Base-by-base conservation (phyloP, 2,113 vertebrate species). In the Polyodon spathula region DNA sequence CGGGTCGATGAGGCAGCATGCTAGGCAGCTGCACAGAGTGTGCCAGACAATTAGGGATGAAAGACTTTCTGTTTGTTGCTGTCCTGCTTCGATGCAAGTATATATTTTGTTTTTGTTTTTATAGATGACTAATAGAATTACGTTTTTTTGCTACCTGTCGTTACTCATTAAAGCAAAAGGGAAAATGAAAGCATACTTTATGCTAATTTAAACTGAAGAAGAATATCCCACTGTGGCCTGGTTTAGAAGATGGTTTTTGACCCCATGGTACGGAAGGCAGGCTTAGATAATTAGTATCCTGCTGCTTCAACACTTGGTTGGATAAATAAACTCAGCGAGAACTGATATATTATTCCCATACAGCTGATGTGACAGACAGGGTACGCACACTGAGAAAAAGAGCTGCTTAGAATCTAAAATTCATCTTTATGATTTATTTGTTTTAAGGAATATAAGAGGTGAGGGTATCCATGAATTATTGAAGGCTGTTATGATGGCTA, bases 261-360 rank as follows among this genome's bases (percentile, higher is more conserved):
- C 53, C 53, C 53, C 7, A 12, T 37, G 53, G 16, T 54, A 54
- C 53, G 53, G 53, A 54, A 54, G 51, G 51, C 16, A 53, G 53
- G 6, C 14, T 54, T 14, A 4, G 16, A 37, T 54, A 54, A 54
- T 54, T 54, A 54, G 53, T 54, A 16, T 27, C 53, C 53, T 54
- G 53, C 53, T 27, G 53, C 6, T 54, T 27, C 53, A 56, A 37
- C 56, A 46, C 43, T 58, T 38, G 39, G 48, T 62, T 40, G 38
- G 17, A 42, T 63, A 63, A 63, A 58, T 63, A 63, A 51, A 57
- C 11, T 56, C 44, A 16, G 55, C 37, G 46, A 50, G 44, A 56
- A n/a, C 37, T 63, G 54, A 63, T 44, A 37, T 43, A 56, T 56
- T 44, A 62, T 42, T 38, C 41, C 53, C 61, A 54, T 40, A 46